These are phyloP conservation scores for Xenops minutus DNA, from an alignment of 2,797 vertebrate genomes.

Conservation along the genomic window DNA sequence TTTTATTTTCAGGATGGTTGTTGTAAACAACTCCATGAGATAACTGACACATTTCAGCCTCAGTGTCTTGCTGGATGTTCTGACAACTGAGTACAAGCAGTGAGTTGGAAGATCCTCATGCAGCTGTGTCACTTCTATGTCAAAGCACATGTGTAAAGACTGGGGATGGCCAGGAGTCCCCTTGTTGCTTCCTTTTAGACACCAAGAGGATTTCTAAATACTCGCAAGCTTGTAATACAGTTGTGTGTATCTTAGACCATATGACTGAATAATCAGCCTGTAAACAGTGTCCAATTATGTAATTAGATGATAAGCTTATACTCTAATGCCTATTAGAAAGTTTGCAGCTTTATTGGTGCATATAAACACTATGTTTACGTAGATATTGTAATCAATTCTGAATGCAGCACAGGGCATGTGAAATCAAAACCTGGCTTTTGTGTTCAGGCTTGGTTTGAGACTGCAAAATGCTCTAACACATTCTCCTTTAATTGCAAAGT, in stretches of 20 bases:
- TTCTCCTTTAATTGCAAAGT: not conserved
- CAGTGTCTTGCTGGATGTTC: not conserved
- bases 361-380: not conserved
- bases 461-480: not conserved
- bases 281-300: not conserved
- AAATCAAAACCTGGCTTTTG: not conserved
- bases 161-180: not conserved
- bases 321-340: not conserved
- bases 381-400: not conserved
- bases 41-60: not conserved
- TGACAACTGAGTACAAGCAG: not conserved
- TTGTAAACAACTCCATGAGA: not conserved
- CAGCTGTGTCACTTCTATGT: not conserved
- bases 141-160: not conserved
- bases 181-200: not conserved
- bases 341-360: not conserved
- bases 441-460: not conserved
- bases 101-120: not conserved
- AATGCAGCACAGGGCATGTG: not conserved
- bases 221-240: not conserved
- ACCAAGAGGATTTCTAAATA: not conserved
- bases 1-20: not conserved
- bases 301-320: not conserved
- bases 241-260: not conserved
- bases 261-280: not conserved